Evolutionary conservation across 2,888 invertebrate genomes (phyloP).

Genomic region (Alcis repandata): DNA sequence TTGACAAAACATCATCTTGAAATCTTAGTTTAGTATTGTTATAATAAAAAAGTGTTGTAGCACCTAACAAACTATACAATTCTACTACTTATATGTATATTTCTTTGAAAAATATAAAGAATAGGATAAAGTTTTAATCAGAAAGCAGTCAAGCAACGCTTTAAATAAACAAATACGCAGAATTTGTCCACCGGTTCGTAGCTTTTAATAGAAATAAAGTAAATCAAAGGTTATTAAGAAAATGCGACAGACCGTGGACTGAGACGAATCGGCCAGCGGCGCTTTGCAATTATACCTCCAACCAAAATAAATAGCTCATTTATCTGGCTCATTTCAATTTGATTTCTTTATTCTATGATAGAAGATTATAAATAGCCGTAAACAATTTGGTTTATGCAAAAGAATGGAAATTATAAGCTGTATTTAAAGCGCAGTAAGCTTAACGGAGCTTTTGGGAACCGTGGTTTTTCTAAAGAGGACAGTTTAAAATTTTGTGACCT

Average conservation of each 20-base stretch:
- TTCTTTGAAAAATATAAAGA: too few relatives aligned
- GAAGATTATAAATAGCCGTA: constrained; percentile 8
- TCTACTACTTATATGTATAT: too few relatives aligned
- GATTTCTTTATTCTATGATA: constrained; percentile 39
- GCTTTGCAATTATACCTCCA: constrained; percentile 7
- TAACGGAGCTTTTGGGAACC: too few relatives aligned
- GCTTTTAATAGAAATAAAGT: constrained; percentile 19
- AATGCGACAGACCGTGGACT: constrained; percentile 16
- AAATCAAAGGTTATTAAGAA: constrained; percentile 15
- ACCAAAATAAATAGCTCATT: constrained; percentile 13
- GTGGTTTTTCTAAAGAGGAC: too few relatives aligned
- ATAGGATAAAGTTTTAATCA: constrained; percentile 3
- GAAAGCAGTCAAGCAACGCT: constrained; percentile 5
- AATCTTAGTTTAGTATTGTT: too few relatives aligned
- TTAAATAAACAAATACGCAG: constrained; percentile 15
- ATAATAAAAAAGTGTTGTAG: too few relatives aligned
- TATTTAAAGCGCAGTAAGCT: too few relatives aligned
- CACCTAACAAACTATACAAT: too few relatives aligned
- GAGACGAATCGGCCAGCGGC: constrained; percentile 15
- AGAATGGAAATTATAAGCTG: background rate
- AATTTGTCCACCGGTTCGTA: constrained; percentile 9
- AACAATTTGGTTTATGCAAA: background rate
- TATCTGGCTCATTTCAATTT: constrained; percentile 38
- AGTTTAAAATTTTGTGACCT: too few relatives aligned
- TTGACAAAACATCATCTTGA: too few relatives aligned